Evolutionary conservation across 2,797 vertebrate species (phyloP), one percentile per base, ranked within the genome.

Genomic region (Aratinga solstitialis): DNA sequence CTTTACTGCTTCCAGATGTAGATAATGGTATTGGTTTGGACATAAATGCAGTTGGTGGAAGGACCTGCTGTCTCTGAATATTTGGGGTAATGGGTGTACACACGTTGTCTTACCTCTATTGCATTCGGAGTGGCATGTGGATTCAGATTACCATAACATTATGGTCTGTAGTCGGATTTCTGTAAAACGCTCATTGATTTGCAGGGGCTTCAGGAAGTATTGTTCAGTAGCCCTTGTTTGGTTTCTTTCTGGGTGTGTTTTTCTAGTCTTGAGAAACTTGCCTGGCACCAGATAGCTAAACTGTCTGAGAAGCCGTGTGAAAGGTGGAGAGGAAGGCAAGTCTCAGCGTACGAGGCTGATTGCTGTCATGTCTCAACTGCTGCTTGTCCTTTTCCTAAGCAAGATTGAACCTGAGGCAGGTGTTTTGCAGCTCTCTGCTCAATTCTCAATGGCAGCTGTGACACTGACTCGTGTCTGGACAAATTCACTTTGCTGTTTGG

Each of bases 261-360:
- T 87, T 62, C 9, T 58, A 34, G 27, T 54, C 50, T 80, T 40
- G 47, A 69, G 76, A 72, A 76, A 24, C 32, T 79, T 83, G 23
- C 34, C 61, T 65, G 47, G 54, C 48, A 16, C 9, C 40, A 47
- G 42, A 19, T 72, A 21, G 27, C 34, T 17, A 32, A 43, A 2
- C 15, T 77, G 53, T 26, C 40, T 13, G 68, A 18, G 72, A 4
- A 78, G 23, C 3, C 24, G 11, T 62, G 69, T 1, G 1, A 3
- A 5, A 40, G 72, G 69, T 54, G 5, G 59, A 58, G 77, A 38
- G 38, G 59, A 59, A 77, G 63, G 84, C 67, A 63, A 23, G 11
- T 1, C 23, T 63, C 38, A 62, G 67, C 0, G 0, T 26, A 9
- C 0, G 0, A 76, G 68, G 6, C 63, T 59, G 67, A 2, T 21